These are phyloP conservation scores for Melanogrammus aeglefinus DNA, from an alignment of 2,797 vertebrate genomes.

Conservation along the genomic window DNA sequence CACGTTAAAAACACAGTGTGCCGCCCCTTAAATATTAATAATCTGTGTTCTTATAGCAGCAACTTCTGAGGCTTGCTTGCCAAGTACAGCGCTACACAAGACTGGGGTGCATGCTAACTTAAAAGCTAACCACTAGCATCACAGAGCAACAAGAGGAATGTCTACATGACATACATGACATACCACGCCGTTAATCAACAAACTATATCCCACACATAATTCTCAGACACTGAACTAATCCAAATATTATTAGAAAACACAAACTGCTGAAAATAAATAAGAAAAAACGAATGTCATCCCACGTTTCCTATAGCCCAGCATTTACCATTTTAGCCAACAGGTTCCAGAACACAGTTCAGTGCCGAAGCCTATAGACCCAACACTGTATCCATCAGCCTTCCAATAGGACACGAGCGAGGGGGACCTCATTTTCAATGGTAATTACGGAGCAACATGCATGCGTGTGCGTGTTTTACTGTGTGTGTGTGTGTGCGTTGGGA, in stretches of 20 bases:
- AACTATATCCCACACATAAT: too few relatives aligned
- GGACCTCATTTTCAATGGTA: slow-evolving; percentile 59
- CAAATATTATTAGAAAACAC: too few relatives aligned
- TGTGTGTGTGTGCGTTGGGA: background rate
- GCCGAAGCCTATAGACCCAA: slow-evolving; percentile 40
- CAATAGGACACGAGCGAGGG: slow-evolving; percentile 43
- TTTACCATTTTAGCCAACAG: too few relatives aligned
- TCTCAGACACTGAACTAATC: too few relatives aligned
- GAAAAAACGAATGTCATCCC: too few relatives aligned
- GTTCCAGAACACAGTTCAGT: too few relatives aligned
- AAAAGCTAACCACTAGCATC: slow-evolving; percentile 20
- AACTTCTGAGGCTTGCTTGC: background rate
- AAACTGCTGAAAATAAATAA: too few relatives aligned
- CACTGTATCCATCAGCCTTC: slow-evolving; percentile 54
- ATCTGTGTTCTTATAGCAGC: slow-evolving; percentile 9
- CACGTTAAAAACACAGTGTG: slow-evolving; percentile 41
- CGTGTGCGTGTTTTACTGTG: slow-evolving; percentile 10
- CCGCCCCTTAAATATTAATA: slow-evolving; percentile 32
- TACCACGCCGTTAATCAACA: too few relatives aligned
- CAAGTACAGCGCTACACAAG: background rate
- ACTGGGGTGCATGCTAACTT: slow-evolving; percentile 31
- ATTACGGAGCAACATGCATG: slow-evolving; percentile 56
- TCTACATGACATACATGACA: too few relatives aligned
- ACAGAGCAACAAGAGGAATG: too few relatives aligned
- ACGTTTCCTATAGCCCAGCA: too few relatives aligned